Evolutionary conservation across 2,113 vertebrate genomes (phyloP).

Genomic region (Pelodiscus sinensis): DNA sequence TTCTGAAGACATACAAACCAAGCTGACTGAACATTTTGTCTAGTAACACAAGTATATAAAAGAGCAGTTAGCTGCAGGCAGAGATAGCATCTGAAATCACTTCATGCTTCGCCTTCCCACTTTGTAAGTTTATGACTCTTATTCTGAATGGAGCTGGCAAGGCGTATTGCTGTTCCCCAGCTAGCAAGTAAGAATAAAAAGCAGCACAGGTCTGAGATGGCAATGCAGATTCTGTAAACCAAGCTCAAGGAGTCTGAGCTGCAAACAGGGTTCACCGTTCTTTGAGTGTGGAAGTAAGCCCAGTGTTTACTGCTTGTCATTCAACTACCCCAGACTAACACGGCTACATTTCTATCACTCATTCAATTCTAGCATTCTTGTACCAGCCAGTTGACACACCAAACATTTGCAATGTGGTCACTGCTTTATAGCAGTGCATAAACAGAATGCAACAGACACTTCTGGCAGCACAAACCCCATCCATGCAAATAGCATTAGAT

Average conservation of each 20-base stretch:
- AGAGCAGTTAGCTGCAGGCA: not conserved
- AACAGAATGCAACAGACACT: not conserved
- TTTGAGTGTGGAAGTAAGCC: not conserved
- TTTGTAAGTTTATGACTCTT: not conserved
- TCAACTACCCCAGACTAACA: too few species aligned
- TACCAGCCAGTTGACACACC: not conserved
- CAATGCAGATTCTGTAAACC: not conserved
- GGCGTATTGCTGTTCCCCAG: not conserved
- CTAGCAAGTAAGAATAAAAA: not conserved
- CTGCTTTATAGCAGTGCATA: not conserved
- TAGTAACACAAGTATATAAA: not conserved
- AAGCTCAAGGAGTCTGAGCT: not conserved
- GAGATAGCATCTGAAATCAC: fast-evolving
- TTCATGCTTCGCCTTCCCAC: not conserved
- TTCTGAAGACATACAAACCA: not conserved
- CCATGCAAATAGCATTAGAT: not conserved
- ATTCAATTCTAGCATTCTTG: not conserved
- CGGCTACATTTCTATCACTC: too few species aligned
- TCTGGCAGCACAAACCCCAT: fast-evolving
- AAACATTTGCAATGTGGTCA: fast-evolving
- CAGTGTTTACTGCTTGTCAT: fast-evolving
- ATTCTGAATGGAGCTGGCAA: not conserved
- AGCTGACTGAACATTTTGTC: fast-evolving
- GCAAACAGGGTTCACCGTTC: not conserved
- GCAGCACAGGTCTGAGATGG: not conserved